Conservation (phyloP, 2,888 invertebrate genomes). For the Drosophila borborema region DNA sequence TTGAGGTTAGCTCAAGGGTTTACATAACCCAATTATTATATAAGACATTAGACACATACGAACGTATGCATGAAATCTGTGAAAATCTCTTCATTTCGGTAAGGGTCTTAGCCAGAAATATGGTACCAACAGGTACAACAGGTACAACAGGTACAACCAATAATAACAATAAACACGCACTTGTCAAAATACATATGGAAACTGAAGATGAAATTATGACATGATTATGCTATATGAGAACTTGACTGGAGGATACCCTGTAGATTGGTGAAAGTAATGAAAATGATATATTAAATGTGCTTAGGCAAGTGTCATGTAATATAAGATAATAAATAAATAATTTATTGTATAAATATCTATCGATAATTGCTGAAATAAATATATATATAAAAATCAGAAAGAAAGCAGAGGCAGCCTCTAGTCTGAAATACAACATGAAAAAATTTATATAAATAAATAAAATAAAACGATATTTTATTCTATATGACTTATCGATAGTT, state of each 20-base stretch:
- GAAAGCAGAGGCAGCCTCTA: too few relatives aligned
- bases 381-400: too few relatives aligned
- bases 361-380: too few relatives aligned
- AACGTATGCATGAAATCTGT: slow-evolving; percentile 57
- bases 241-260: background rate
- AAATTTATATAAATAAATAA: too few relatives aligned
- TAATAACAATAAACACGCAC: slow-evolving; percentile 63
- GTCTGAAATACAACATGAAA: too few relatives aligned
- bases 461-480: too few relatives aligned
- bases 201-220: background rate
- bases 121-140: slow-evolving; percentile 12
- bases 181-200: slow-evolving; percentile 69
- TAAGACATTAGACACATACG: slow-evolving; percentile 33
- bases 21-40: slow-evolving; percentile 74
- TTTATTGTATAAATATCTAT: too few relatives aligned
- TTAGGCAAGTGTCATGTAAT: too few relatives aligned
- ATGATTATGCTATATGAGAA: background rate
- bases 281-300: background rate
- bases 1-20: slow-evolving; percentile 70
- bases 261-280: background rate
- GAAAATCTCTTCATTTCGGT: slow-evolving; percentile 68
- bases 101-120: background rate
- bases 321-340: too few relatives aligned
- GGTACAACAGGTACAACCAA: slow-evolving; percentile 31
- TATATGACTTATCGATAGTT: too few relatives aligned